phyloP scores from a whole-genome alignment of 1,140 invertebrate species.

The Scaptomyza montana region DNA sequence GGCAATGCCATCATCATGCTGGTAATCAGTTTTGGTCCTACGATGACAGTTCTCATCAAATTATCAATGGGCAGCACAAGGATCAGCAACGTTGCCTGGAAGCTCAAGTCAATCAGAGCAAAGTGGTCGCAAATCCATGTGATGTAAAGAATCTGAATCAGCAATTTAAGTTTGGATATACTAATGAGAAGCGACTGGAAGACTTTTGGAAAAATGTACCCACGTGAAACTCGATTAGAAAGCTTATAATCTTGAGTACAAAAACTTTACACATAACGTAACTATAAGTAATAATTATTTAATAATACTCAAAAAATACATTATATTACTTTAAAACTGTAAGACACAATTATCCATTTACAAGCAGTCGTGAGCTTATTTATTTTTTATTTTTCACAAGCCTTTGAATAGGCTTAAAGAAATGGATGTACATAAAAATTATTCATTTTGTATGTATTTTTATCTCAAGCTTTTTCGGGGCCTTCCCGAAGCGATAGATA shows the following conservation, averaged over 20 bases:
- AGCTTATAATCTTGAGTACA: too few species aligned
- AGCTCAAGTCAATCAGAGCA: constrained; percentile 13
- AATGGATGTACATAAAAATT: too few species aligned
- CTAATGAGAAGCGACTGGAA: constrained; percentile 50
- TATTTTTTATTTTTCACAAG: too few species aligned
- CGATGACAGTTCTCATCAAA: constrained; percentile 85
- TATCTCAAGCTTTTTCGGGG: neutral
- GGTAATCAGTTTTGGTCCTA: constrained; percentile 98
- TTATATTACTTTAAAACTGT: too few species aligned
- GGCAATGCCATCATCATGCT: constrained; percentile 90
- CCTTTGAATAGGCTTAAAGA: too few species aligned
- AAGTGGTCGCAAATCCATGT: constrained; percentile 37
- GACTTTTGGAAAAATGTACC: constrained; percentile 52
- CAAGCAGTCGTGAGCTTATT: too few species aligned
- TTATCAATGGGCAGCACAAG: constrained; percentile 46
- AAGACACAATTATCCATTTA: too few species aligned
- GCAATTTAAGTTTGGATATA: constrained; percentile 71
- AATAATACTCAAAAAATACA: too few species aligned
- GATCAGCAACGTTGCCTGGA: constrained; percentile 52
- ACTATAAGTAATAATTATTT: too few species aligned
- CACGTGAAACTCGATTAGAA: neutral
- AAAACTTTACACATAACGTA: too few species aligned
- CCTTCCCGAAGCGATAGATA: constrained; percentile 49
- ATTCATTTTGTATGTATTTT: neutral
- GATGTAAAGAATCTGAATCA: constrained; percentile 48